Base-by-base conservation (phyloP, 2,888 invertebrate species). In the Cerastis rubricosa region DNA sequence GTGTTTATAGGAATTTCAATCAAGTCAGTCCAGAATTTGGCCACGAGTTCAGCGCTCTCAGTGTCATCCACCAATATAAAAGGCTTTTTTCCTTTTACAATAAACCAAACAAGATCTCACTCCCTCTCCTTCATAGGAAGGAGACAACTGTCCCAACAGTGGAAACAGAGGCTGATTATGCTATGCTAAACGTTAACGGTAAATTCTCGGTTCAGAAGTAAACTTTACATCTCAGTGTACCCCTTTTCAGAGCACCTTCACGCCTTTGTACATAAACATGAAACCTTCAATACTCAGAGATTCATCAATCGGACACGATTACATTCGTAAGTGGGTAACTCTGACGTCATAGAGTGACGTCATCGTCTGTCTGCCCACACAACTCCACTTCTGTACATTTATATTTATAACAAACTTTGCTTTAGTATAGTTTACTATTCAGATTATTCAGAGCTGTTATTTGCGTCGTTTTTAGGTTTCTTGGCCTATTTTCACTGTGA, bases 351-450 rank as follows among this genome's bases (percentile, higher is more conserved):
- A 2, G 11, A 6, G 29, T 83, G 74, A 84, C 83, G 83, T 84
- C 83, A 85, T 35, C 12, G 83, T 81, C 82, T 85, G 74, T 12
- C 84, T 61, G 49, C 84, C 84, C 84, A 84, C 84, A 67, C 84
- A 57, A 12, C 63, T 65, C 67, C 68, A 73, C 47, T 84, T 80
- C 80, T 74, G 57, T 63, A 70, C 77, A 81, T 81, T 74, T 84
- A 78, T 84, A 85, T 84, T 85, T 83, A 83, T 75, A 83, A 81
- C 85, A 25, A 74, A 78, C 54, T 54, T 72, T 45, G 61, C 65
- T 40, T 76, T 66, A 25, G 47, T 74, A 51, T 61, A 71, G 61
- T 85, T 74, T 71, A 69, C 49, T 80, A 69, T 71, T 49, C 19
- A 54, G 1, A 63, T 63, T 66, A 67, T 79, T 66, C 49, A 40